These are phyloP conservation scores for Nasonia oneida DNA, from an alignment of 2,888 invertebrate genomes.

Conservation along the genomic window DNA sequence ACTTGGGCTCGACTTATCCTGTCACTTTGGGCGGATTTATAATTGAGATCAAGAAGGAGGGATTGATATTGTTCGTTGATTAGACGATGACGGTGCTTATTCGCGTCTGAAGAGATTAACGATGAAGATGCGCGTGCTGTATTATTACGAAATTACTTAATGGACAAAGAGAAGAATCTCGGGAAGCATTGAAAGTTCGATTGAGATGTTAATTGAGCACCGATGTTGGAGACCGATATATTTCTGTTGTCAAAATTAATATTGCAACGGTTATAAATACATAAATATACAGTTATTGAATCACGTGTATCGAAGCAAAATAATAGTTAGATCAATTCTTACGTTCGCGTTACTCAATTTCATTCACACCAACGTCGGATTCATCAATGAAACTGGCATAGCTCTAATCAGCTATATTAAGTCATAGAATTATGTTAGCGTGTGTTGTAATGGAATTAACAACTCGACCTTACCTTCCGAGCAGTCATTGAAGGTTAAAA, in stretches of 20 bases:
- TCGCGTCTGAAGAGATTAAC: neutral
- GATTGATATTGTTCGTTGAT: conserved; percentile 23
- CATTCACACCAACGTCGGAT: neutral
- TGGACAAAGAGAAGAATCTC: neutral
- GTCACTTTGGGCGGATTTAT: conserved; percentile 13
- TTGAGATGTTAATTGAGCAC: neutral
- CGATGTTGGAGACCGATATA: neutral
- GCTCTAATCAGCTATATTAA: neutral
- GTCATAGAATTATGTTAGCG: neutral
- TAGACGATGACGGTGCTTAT: neutral
- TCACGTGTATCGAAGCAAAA: neutral
- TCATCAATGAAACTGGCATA: neutral
- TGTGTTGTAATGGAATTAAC: neutral
- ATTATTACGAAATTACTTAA: neutral
- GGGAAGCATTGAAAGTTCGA: neutral
- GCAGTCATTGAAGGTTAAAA: neutral
- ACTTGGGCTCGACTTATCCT: conserved; percentile 37
- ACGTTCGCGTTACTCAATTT: neutral
- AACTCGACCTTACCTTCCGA: neutral
- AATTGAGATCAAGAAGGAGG: conserved; percentile 24
- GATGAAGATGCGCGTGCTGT: neutral
- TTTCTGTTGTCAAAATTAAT: neutral
- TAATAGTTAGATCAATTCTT: neutral
- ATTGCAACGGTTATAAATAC: neutral
- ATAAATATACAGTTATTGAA: neutral